A percentile compares a stretch with the other conserved stretches of the same genome.
Conservation (phyloP, 2,113 vertebrate genomes). For the Sphyrna mokarran region DNA sequence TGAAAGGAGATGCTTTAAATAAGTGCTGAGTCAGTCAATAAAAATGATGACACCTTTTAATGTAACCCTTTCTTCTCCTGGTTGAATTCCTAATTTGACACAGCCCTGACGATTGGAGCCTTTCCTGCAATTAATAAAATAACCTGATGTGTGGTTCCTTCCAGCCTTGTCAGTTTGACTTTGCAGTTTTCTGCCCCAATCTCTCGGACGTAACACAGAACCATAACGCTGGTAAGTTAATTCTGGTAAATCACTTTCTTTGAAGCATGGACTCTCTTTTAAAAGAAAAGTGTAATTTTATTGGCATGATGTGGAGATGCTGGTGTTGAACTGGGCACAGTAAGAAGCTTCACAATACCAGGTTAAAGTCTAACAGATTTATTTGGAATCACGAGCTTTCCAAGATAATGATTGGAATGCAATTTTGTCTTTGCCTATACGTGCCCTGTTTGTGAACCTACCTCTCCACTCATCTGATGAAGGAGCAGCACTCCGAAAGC, state of each 20-base stretch:
- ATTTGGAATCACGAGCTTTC: too few relatives aligned
- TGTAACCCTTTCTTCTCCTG: not conserved
- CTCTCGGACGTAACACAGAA: conserved; percentile 63
- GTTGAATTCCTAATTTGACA: not conserved
- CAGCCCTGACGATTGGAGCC: too few relatives aligned
- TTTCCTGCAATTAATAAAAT: not conserved
- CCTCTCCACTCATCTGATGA: too few relatives aligned
- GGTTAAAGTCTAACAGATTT: too few relatives aligned
- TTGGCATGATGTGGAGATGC: too few relatives aligned
- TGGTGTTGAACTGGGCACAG: too few relatives aligned
- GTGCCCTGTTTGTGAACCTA: too few relatives aligned
- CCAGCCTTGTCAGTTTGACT: conserved; percentile 84
- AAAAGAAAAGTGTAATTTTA: not conserved
- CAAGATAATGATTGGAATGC: too few relatives aligned
- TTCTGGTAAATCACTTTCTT: not conserved
- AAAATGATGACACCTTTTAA: not conserved
- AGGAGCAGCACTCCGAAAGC: too few relatives aligned
- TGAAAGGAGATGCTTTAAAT: not conserved
- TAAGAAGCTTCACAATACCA: too few relatives aligned
- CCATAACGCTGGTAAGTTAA: conserved; percentile 65
- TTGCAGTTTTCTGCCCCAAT: conserved; percentile 89
- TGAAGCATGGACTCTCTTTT: not conserved
- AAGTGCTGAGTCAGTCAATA: not conserved
- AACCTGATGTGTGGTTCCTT: conserved; percentile 31
- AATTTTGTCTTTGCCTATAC: too few relatives aligned